Evolutionary conservation across 2,888 invertebrate species (phyloP).

Genomic region (Antitype chi): DNA sequence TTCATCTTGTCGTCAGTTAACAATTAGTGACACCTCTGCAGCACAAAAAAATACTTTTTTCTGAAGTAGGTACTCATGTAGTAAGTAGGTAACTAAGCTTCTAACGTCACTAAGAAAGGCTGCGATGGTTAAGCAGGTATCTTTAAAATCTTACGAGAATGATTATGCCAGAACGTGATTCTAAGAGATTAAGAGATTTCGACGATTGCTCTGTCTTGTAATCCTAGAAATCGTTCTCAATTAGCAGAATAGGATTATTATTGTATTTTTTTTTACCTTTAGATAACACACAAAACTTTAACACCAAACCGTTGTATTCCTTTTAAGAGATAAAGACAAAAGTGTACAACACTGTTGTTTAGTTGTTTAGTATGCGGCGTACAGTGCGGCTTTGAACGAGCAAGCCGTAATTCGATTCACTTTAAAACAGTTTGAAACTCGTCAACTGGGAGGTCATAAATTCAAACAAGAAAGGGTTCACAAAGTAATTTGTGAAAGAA

Average conservation of each 20-base stretch:
- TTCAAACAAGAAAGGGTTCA: constrained; percentile 63
- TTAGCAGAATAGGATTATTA: not conserved
- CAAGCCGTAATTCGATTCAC: constrained; percentile 56
- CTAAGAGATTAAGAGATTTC: not conserved
- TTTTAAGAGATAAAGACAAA: constrained; percentile 20
- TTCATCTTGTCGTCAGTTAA: not conserved
- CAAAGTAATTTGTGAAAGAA: constrained; percentile 63
- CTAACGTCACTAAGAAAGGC: too few relatives aligned
- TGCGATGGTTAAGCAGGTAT: not conserved
- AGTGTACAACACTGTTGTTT: constrained; percentile 38
- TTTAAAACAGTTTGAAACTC: constrained; percentile 62
- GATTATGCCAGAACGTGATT: not conserved
- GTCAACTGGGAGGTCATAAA: constrained; percentile 61
- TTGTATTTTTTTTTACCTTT: not conserved
- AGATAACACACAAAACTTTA: not conserved
- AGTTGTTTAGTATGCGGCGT: constrained; percentile 51
- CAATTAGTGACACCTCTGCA: not conserved
- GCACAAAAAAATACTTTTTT: not conserved
- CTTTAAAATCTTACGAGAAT: not conserved
- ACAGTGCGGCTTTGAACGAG: constrained; percentile 33
- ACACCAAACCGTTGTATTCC: constrained; percentile 1
- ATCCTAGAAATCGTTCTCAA: not conserved
- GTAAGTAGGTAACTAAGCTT: not conserved
- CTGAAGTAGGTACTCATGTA: not conserved
- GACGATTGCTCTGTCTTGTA: not conserved